These are phyloP conservation scores for Drosophila seclusa DNA, from an alignment of 2,888 invertebrate species.

Conservation along the genomic window DNA sequence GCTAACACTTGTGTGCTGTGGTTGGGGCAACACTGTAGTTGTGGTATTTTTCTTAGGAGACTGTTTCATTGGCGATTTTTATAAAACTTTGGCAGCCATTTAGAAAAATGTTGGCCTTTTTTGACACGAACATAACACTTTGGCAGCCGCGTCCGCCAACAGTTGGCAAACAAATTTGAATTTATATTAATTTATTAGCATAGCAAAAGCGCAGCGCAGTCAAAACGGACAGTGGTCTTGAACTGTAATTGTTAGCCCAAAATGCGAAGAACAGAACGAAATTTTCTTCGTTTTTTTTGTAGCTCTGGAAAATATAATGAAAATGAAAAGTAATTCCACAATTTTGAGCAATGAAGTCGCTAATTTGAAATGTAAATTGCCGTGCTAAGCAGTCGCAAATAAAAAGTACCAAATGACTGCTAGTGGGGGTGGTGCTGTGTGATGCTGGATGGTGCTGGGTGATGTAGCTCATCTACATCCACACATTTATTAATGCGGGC, in stretches of 20 bases:
- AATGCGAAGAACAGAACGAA: constrained; percentile 12
- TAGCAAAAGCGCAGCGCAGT: constrained; percentile 73
- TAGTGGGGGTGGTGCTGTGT: neutral
- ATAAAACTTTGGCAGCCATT: constrained; percentile 68
- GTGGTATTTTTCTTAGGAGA: constrained; percentile 31
- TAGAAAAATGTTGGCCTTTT: constrained; percentile 62
- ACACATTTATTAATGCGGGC: constrained; percentile 72
- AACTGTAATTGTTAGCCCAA: neutral
- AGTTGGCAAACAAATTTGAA: constrained; percentile 83
- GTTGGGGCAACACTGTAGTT: constrained; percentile 31
- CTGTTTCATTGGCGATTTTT: constrained; percentile 69
- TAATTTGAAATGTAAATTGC: constrained; percentile 80
- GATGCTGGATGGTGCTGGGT: neutral
- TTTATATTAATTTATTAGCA: constrained; percentile 84
- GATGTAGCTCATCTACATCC: constrained; percentile 24
- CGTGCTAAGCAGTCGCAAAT: constrained; percentile 63
- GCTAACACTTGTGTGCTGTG: constrained; percentile 43
- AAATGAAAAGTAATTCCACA: constrained; percentile 77
- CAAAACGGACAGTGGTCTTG: constrained; percentile 11
- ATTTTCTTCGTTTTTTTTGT: constrained; percentile 36
- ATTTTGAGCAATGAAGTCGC: constrained; percentile 78
- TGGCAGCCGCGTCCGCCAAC: constrained; percentile 64
- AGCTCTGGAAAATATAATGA: constrained; percentile 60
- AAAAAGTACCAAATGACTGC: constrained; percentile 34
- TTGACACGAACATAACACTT: constrained; percentile 76